phyloP scores from a whole-genome alignment of 2,113 vertebrate species.

The Zapornia atra region DNA sequence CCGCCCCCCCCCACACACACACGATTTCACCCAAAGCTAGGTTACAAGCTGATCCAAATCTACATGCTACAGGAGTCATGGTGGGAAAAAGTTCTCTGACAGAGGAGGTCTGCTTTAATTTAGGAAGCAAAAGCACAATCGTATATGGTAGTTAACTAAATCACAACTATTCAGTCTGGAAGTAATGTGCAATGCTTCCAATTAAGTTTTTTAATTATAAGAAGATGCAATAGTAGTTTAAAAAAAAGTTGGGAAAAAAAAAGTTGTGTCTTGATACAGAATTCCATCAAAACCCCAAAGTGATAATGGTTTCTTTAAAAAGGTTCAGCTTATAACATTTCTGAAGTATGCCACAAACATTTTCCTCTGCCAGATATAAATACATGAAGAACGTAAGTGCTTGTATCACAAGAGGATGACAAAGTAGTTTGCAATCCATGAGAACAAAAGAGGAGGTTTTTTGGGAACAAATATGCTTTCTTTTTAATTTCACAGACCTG shows the following conservation, averaged over 20 bases:
- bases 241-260: background rate
- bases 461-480: conserved; percentile 20
- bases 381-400: background rate
- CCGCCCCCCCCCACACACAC: too few species aligned
- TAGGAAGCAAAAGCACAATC: background rate
- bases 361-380: conserved; percentile 1
- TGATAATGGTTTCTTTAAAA: background rate
- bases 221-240: background rate
- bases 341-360: background rate
- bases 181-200: background rate
- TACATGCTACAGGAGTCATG: background rate
- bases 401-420: conserved; percentile 8
- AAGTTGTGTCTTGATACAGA: background rate
- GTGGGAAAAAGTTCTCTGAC: background rate
- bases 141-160: background rate
- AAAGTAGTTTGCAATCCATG: conserved; percentile 3
- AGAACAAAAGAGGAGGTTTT: conserved; percentile 18
- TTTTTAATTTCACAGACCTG: conserved; percentile 52
- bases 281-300: background rate
- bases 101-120: background rate
- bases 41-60: background rate
- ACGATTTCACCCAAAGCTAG: background rate
- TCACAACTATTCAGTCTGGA: background rate
- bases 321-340: background rate
- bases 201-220: background rate